These are phyloP conservation scores for Axea sp. DNA, from an alignment of 2,888 invertebrate genomes.

Conservation along the genomic window DNA sequence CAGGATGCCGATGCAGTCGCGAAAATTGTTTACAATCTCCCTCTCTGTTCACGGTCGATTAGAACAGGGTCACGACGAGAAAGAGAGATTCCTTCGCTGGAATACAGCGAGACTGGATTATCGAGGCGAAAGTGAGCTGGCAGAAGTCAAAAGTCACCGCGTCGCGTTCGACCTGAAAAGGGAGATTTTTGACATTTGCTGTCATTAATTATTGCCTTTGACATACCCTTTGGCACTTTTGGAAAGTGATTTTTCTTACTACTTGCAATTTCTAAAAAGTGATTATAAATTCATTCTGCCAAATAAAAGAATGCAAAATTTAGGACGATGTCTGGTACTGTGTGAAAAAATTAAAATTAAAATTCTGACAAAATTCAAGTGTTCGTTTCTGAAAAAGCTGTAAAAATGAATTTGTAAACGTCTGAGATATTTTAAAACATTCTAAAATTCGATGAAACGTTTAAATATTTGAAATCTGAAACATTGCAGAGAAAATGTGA, in stretches of 20 bases:
- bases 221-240: slow-evolving; percentile 30
- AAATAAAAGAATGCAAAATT: neutral
- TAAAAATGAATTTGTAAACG: no score
- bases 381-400: no score
- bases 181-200: slow-evolving; percentile 43
- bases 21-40: slow-evolving; percentile 57
- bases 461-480: no score
- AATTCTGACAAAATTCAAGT: no score
- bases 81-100: slow-evolving; percentile 52
- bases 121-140: slow-evolving; percentile 53
- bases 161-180: slow-evolving; percentile 11
- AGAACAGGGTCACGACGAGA: slow-evolving; percentile 60
- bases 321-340: no score
- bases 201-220: slow-evolving; percentile 55
- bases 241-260: no score
- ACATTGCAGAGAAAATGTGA: no score
- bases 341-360: no score
- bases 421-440: no score
- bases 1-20: slow-evolving; percentile 33
- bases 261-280: no score
- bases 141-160: slow-evolving; percentile 57
- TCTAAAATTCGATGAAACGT: no score
- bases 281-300: no score
- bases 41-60: slow-evolving; percentile 62
- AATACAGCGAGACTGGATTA: slow-evolving; percentile 52